phyloP scores from a whole-genome alignment of 2,797 vertebrate species.

The Danio jaintianensis region DNA sequence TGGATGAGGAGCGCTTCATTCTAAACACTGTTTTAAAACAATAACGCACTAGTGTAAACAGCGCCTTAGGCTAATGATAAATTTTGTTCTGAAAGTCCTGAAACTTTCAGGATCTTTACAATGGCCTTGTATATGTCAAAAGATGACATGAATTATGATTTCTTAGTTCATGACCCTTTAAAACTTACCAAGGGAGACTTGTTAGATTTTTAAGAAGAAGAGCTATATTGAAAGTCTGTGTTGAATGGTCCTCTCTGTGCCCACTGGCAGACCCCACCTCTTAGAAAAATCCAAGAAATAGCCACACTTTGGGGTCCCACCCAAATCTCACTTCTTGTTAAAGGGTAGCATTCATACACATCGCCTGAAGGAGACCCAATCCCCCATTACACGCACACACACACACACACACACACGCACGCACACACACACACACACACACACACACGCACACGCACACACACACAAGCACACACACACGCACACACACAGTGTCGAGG shows the following conservation, averaged over 20 bases:
- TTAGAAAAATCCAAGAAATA: slow-evolving; percentile 30
- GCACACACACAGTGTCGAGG: too few species aligned
- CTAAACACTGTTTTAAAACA: too few species aligned
- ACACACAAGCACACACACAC: not conserved
- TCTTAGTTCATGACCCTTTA: not conserved
- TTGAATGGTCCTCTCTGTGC: slow-evolving; percentile 39
- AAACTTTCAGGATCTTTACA: too few species aligned
- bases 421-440: too few species aligned
- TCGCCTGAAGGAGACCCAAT: slow-evolving; percentile 17
- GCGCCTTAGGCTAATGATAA: too few species aligned
- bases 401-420: not conserved
- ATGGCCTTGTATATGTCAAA: too few species aligned
- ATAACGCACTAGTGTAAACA: too few species aligned
- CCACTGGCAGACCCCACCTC: slow-evolving; percentile 17
- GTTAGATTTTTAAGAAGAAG: not conserved
- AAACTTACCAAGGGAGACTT: slow-evolving; percentile 2
- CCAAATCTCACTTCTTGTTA: slow-evolving; percentile 27
- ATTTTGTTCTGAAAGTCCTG: too few species aligned
- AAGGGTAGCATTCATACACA: slow-evolving; percentile 39
- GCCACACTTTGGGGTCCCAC: slow-evolving; percentile 18
- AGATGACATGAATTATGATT: too few species aligned
- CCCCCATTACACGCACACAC: not conserved
- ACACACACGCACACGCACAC: not conserved
- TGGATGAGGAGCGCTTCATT: too few species aligned
- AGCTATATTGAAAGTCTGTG: slow-evolving; percentile 7